phyloP scores from a whole-genome alignment of 2,888 invertebrate genomes.

The Ormyrus pomaceus region DNA sequence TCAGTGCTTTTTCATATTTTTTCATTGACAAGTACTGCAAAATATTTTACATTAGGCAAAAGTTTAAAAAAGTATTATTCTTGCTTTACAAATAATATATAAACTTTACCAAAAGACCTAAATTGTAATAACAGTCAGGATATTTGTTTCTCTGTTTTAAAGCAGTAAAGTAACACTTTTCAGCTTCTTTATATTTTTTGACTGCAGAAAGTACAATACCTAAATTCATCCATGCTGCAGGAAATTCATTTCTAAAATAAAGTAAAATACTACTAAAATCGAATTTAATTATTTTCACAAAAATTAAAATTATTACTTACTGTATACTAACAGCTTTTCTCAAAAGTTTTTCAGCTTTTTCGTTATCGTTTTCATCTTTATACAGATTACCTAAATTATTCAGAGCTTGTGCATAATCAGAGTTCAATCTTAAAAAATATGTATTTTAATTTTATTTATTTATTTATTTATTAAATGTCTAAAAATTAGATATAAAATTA shows the following conservation, averaged over 20 bases:
- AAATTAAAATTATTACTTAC: constrained; percentile 75
- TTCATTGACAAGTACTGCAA: constrained; percentile 88
- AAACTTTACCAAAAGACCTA: constrained; percentile 90
- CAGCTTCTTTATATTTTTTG: constrained; percentile 84
- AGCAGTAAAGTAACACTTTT: constrained; percentile 88
- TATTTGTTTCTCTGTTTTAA: constrained; percentile 86
- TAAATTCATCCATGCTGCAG: constrained; percentile 99
- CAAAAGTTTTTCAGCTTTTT: constrained; percentile 86
- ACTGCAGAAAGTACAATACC: constrained; percentile 92
- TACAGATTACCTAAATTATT: constrained; percentile 94
- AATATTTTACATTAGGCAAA: constrained; percentile 15
- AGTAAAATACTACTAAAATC: constrained; percentile 33
- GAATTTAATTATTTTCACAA: background rate
- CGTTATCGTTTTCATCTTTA: constrained; percentile 82
- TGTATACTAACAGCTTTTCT: constrained; percentile 84
- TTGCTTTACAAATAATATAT: background rate
- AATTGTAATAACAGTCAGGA: constrained; percentile 95
- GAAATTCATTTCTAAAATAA: constrained; percentile 85
- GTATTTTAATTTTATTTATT: constrained; percentile 46
- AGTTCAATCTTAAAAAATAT: constrained; percentile 80
- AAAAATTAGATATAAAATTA: constrained; percentile 8
- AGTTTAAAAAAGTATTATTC: background rate
- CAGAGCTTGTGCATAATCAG: constrained; percentile 93
- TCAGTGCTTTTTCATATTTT: constrained; percentile 84
- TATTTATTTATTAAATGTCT: constrained; percentile 15